Base-by-base conservation (phyloP, 2,113 vertebrate genomes). In the Bombycilla garrulus region DNA sequence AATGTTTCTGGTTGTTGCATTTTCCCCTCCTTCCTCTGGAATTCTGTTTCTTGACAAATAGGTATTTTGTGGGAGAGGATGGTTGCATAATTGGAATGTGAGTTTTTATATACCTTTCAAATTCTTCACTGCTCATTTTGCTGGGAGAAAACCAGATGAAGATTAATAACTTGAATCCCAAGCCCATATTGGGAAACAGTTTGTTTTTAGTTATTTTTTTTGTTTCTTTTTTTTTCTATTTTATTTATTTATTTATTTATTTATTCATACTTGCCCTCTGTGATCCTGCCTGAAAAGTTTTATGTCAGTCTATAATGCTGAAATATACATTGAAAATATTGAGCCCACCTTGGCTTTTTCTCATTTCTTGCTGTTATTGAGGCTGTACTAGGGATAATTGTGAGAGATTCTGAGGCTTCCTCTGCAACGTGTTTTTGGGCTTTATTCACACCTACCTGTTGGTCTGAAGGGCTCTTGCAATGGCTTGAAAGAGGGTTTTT, bases 41-140 rank as follows among this genome's bases (percentile, higher is more conserved):
- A 47, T 85, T 71, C 23, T 48, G 6, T 79, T 67, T 62, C 53
- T 45, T 53, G n/a, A 65, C 74, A 40, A 76, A n/a, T 45, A 15
- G 2, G 0, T 77, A 24, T 73, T 86, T 84, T 48, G 31, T 2
- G 7, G 13, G 69, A 57, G 74, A 36, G 56, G 20, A 11, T 1
- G 3, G 65, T 33, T 5, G 0, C 0, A 1, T 44, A 21, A 35
- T 16, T 62, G 33, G 57, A 74, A 11, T 35, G 11, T 2, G 5
- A 38, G 7, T 66, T 90, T 67, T 65, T 58, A 56, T 61, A 4
- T 2, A 15, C n/a, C 33, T 77, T 80, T 71, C 31, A 35, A 35
- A 28, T 81, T 47, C 53, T 60, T 65, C n/a, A 15, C 22, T 29
- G 6, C 48, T 78, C 2, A 1, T 72, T 92, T 60, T 84, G 15